Conservation (phyloP, 2,888 invertebrate species). For the Latrodectus hesperus region DNA sequence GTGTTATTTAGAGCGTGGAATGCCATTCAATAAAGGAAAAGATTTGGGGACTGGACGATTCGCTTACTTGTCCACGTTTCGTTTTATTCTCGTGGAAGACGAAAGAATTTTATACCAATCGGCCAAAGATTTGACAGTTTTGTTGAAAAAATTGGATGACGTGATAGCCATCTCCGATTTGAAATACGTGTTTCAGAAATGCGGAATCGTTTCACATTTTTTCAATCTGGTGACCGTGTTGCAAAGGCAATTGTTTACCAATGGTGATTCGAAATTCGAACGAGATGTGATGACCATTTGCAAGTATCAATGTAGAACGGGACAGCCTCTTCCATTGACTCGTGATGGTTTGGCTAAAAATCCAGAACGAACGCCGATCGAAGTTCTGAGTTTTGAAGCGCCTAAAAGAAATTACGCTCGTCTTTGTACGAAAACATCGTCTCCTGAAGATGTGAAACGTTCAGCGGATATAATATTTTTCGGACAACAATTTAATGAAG, state of each 20-base stretch:
- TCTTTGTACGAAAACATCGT: not conserved
- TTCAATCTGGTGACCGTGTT: constrained; percentile 13
- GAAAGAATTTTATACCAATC: not conserved
- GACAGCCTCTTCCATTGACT: constrained; percentile 12
- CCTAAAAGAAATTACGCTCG: constrained; percentile 26
- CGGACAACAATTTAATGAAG: constrained; percentile 29
- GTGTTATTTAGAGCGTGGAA: no score
- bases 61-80: not conserved
- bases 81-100: not conserved
- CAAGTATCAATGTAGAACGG: constrained; percentile 35
- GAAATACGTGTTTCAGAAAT: not conserved
- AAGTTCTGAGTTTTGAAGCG: constrained; percentile 14
- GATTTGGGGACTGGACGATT: not conserved
- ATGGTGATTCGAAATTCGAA: not conserved
- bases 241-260: not conserved
- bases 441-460: not conserved
- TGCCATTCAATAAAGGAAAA: no score
- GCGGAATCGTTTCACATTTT: constrained; percentile 3
- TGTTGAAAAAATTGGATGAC: not conserved
- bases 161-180: not conserved
- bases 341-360: no score
- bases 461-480: not conserved
- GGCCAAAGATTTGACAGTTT: not conserved
- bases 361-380: not conserved
- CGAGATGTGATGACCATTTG: not conserved